Base-by-base conservation (phyloP, 2,797 vertebrate genomes). In the Cryptoprocta ferox region DNA sequence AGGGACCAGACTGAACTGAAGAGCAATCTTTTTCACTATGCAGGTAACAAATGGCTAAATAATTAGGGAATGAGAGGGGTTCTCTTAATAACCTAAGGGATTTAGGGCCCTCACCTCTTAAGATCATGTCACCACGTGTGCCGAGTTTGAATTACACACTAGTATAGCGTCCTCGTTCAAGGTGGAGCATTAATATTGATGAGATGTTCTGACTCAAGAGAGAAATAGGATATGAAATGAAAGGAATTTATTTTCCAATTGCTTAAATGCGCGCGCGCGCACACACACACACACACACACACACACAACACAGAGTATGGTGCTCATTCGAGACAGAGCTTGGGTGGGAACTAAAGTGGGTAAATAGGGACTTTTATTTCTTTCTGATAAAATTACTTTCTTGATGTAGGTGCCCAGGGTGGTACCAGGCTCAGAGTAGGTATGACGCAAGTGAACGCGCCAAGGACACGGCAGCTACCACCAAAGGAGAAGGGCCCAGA, bases 81-180 rank as follows among this genome's bases (percentile, higher is more conserved):
- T 96, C 89, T 95, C 56, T 96, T 98, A 98, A 98, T 97, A 96
- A 98, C 81, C 94, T 98, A 82, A 96, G 97, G 98, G 97, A 97
- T 90, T 97, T 83, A 89, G 96, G 88, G 68, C 79, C 91, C 94
- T 97, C 80, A 96, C 97, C 89, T 96, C 96, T 95, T 56, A 76
- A 97, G 79, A 96, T 96, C 91, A 19, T 79, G 91, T 93, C 96
- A 97, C 50, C 97, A 98, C 97, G 96, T 97, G 94, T 95, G 97
- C 91, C 96, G 94, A 95, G 95, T 95, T 95, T 96, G 92, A 98
- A 98, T 97, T 97, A 97, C 93, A 80, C 2, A 96, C 95, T 21
- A 97, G 86, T 91, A 97, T 32, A 80, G 78, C 65, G 86, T 78
- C 97, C 97, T 98, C 97, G 97, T 97, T 98, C 95, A 70, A 93